phyloP scores from a whole-genome alignment of 2,113 vertebrate species.

The Lonchura striata region DNA sequence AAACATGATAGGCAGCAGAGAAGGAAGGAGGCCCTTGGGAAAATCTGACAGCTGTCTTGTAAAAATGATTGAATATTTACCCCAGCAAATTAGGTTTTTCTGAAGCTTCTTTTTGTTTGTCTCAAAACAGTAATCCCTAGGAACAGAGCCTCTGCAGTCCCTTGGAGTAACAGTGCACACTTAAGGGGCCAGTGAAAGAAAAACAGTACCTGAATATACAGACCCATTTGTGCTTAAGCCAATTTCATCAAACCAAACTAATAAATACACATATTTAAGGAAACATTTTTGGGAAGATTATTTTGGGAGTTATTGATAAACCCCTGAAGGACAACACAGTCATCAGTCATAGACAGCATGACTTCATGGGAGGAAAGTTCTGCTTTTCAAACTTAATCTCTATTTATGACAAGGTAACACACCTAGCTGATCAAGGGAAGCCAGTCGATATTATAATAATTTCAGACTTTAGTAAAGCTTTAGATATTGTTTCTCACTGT shows the following conservation, averaged over 20 bases:
- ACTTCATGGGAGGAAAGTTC: not conserved
- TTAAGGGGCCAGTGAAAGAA: not conserved
- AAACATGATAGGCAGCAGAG: accelerated
- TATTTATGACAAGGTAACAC: not conserved
- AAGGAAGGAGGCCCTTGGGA: not conserved
- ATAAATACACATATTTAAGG: not conserved
- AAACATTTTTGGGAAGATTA: not conserved
- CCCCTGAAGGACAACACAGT: not conserved
- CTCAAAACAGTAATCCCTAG: not conserved
- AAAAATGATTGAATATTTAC: not conserved
- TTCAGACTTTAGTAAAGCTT: not conserved
- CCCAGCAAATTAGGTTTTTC: not conserved
- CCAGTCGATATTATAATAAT: accelerated
- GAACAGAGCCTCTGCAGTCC: not conserved
- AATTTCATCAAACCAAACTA: not conserved
- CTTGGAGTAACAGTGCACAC: not conserved
- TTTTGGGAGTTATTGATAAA: not conserved
- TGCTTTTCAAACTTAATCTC: not conserved
- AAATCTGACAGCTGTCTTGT: not conserved
- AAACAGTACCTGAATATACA: not conserved
- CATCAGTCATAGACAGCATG: not conserved
- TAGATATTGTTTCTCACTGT: not conserved
- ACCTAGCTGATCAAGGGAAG: not conserved
- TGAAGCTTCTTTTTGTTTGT: not conserved
- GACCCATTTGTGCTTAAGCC: not conserved